phyloP scores from a whole-genome alignment of 2,113 vertebrate species.

The Boulengeromyrus knoepffleri region DNA sequence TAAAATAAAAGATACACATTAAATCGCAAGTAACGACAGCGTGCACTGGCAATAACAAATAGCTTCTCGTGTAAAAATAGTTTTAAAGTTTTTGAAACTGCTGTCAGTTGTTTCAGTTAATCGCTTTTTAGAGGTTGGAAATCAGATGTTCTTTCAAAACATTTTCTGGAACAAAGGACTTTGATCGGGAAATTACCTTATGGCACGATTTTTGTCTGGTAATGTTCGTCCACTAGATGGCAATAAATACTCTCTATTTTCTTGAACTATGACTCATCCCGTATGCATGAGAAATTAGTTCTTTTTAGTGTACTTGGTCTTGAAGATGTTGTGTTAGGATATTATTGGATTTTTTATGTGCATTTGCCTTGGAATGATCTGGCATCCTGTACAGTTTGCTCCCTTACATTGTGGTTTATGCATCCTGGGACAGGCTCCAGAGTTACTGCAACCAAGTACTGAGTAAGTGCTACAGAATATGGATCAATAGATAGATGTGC shows the following conservation, averaged over 20 bases:
- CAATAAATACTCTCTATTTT: neutral
- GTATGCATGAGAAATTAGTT: neutral
- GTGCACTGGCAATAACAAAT: neutral
- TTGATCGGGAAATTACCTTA: neutral
- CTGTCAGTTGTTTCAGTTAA: neutral
- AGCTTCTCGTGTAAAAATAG: neutral
- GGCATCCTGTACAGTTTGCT: neutral
- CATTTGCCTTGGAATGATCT: neutral
- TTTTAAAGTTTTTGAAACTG: neutral
- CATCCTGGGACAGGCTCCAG: neutral
- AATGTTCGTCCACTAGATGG: constrained; percentile 7
- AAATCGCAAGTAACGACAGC: neutral
- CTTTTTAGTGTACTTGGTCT: neutral
- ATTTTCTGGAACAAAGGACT: neutral
- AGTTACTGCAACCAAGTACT: neutral
- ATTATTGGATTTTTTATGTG: neutral
- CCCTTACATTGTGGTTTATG: too few relatives aligned
- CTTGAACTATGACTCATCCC: neutral
- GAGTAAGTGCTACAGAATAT: neutral
- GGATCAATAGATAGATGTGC: neutral
- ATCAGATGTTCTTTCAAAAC: neutral
- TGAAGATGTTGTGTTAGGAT: neutral
- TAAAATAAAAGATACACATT: neutral
- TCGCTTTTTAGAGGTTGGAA: neutral
- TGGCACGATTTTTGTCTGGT: neutral